Evolutionary conservation across 2,888 invertebrate species (phyloP), one percentile per base, ranked within the genome.

Genomic region (Allacma fusca): DNA sequence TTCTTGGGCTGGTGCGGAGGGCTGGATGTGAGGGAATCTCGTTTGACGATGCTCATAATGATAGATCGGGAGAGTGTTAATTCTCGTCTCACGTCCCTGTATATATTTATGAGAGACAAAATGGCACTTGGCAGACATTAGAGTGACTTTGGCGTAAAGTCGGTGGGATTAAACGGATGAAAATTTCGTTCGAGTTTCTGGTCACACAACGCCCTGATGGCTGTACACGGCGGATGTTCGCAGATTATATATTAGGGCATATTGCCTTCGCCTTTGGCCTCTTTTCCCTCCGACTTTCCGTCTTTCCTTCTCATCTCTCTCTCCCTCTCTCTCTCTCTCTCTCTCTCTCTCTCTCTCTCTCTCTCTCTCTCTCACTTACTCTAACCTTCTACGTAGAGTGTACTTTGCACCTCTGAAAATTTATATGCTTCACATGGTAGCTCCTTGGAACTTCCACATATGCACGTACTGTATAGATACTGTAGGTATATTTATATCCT

Each of bases 91-190:
- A 76, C 76, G 70, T 76, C 64, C 44, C 76, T 65, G 70, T 28
- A 68, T 78, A 65, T 80, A 80, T 80, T 80, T 79, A 80, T 78
- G 78, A 77, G 77, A 67, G 62, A 72, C 29, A 73, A 68, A 80
- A 80, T 79, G 76, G 79, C 76, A 77, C 64, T 80, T 80, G 80
- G 79, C 80, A 80, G 76, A 77, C 76, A 79, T 80, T 79, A 80
- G 79, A 77, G 73, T 73, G 73, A 73, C 73, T 73, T 70, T 62
- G 73, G 64, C 73, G 40, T 28, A 62, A 73, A 73, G 73, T 73
- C 73, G 64, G 73, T 23, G 16, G 76, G 79, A 79, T 79, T 79
- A 79, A 71, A 75, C 28, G 69, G 73, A 69, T 74, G 69, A 23
- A 29, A 68, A 72, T 68, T 76, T 72, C 76, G 76, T 73, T 78